Evolutionary conservation across 2,888 invertebrate species (phyloP), one percentile per base, ranked within the genome.

Genomic region (Drepana falcataria): DNA sequence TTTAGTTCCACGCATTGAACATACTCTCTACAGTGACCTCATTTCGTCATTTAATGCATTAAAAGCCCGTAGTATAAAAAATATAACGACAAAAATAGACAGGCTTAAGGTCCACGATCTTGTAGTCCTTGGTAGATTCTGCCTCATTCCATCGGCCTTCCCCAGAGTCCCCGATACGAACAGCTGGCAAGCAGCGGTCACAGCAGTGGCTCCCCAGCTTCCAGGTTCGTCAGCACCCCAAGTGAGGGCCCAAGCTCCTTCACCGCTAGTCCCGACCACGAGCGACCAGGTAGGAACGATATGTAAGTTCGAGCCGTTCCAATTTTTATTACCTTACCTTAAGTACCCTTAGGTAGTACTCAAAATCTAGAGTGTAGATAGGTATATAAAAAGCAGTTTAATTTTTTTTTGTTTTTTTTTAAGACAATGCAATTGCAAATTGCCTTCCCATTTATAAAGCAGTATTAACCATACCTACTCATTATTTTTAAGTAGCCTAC

Each of bases 281-380:
- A 87, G 69, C 87, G 87, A 85, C 87, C 87, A 91, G 92, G 91
- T 91, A 92, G 88, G 91, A 89, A 82, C 85, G 87, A 91, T 88
- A 87, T 89, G 91, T 91, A 91, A 91, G 91, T 89, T 81, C 71
- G 62, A 79, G 73, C 79, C 90, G 90, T 91, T 91, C 91, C 91
- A 91, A 90, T 88, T 84, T 87, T 85, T 72, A 77, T 75, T 72
- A 72, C 71, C 75, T 71, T 70, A 69, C 71, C 71, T 63, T 65
- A 44, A 44, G 44, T 44, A 44, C 9, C 6, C 9, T 9, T 9
- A 7, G 0, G 9, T 21, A 44, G 9, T 9, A 9, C 9, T 37
- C 37, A 9, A 44, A 9, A 44, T 21, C 21, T 21, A 21, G 9
- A 44, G 9, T 44, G 9, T 44, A 44, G 44, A 44, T 44, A 44